Conservation (phyloP, 2,888 invertebrate species). For the Drosophila limbata region DNA sequence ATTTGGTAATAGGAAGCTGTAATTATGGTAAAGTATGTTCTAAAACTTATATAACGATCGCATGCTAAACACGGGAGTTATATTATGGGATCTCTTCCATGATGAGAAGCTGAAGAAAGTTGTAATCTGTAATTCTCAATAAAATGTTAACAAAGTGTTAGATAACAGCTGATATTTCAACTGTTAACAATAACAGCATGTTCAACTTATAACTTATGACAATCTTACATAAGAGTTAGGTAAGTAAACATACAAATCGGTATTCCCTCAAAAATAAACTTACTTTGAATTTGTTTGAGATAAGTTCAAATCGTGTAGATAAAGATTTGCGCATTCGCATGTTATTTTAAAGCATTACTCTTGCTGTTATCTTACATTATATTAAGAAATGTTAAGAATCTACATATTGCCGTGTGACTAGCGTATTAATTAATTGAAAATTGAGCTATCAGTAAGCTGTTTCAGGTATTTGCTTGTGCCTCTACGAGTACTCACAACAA, state of each 20-base stretch:
- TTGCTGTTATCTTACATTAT: background rate
- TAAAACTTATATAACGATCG: background rate
- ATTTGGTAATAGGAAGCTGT: background rate
- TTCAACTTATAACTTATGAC: background rate
- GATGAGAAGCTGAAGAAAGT: too few species aligned
- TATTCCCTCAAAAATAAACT: conserved; percentile 6
- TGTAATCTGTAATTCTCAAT: background rate
- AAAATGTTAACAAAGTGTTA: background rate
- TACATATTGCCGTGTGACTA: conserved; percentile 13
- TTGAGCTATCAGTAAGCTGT: conserved; percentile 40
- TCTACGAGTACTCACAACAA: conserved; percentile 4
- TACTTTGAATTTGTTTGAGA: background rate
- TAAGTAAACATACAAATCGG: background rate
- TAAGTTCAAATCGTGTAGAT: background rate
- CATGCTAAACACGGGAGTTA: background rate
- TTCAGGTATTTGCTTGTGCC: conserved; percentile 25
- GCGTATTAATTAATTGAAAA: conserved; percentile 44
- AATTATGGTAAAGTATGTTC: background rate
- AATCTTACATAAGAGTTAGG: background rate
- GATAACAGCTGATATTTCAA: background rate
- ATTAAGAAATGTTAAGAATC: conserved; percentile 8
- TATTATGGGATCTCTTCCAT: background rate
- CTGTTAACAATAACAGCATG: background rate
- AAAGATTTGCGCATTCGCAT: background rate
- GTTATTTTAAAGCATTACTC: background rate